These are phyloP conservation scores for Platerodrilus igneus DNA, from an alignment of 2,888 invertebrate species.

Conservation along the genomic window DNA sequence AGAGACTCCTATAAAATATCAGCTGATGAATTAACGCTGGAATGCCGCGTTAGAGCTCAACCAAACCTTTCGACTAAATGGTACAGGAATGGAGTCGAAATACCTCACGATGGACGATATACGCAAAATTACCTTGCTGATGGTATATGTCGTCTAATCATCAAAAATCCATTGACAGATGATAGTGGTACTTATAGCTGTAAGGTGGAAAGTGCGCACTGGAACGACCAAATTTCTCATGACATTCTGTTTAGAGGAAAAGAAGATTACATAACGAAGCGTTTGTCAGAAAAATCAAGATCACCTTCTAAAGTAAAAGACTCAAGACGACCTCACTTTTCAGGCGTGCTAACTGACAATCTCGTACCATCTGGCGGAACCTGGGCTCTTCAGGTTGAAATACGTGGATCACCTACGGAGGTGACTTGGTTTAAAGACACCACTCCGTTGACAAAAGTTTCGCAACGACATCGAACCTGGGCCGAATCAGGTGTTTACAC, in stretches of 20 bases:
- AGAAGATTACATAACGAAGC: conserved; percentile 46
- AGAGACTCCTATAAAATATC: conserved; percentile 67
- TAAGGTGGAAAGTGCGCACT: conserved; percentile 66
- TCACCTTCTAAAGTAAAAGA: conserved; percentile 35
- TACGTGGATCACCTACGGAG: conserved; percentile 66
- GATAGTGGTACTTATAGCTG: conserved; percentile 76
- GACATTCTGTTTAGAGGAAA: conserved; percentile 58
- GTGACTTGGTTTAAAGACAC: conserved; percentile 71
- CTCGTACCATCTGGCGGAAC: conserved; percentile 72
- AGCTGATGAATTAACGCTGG: conserved; percentile 70
- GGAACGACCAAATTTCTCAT: conserved; percentile 71
- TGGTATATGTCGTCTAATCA: conserved; percentile 67
- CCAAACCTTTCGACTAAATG: conserved; percentile 70
- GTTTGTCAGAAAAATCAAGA: conserved; percentile 34
- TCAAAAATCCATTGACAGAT: conserved; percentile 59
- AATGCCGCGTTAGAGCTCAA: conserved; percentile 73
- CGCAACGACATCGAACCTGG: conserved; percentile 63
- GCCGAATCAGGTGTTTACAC: conserved; percentile 69
- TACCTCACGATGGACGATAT: conserved; percentile 56
- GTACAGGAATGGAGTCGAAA: conserved; percentile 64
- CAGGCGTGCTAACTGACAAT: conserved; percentile 64
- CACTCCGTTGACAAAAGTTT: conserved; percentile 53
- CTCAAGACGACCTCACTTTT: conserved; percentile 64
- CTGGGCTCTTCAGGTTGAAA: conserved; percentile 76
- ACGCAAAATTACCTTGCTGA: conserved; percentile 65